These are phyloP conservation scores for Poeciliopsis gracilis DNA, from an alignment of 2,797 vertebrate genomes.

Conservation along the genomic window DNA sequence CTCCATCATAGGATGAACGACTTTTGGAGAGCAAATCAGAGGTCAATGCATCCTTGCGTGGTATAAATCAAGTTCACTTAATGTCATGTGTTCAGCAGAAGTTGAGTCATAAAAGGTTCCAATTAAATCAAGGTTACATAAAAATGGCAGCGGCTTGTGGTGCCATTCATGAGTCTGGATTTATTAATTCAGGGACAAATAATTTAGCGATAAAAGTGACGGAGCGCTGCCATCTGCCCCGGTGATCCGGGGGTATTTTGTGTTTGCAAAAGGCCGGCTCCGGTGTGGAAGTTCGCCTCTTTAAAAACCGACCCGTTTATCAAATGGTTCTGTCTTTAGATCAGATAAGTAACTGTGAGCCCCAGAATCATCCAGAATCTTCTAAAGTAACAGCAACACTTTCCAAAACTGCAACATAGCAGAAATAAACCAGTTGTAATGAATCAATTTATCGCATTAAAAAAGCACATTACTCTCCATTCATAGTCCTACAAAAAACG, in stretches of 20 bases:
- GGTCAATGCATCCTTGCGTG: slow-evolving; percentile 29
- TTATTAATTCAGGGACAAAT: slow-evolving; percentile 73
- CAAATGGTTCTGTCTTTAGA: slow-evolving; percentile 59
- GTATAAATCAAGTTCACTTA: slow-evolving; percentile 50
- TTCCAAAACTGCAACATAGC: slow-evolving; percentile 17
- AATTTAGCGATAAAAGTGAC: slow-evolving; percentile 72
- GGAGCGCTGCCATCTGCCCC: slow-evolving; percentile 67
- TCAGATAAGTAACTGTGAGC: slow-evolving; percentile 64
- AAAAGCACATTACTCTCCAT: no score
- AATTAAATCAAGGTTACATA: slow-evolving; percentile 71
- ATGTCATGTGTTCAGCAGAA: slow-evolving; percentile 50
- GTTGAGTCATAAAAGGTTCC: slow-evolving; percentile 60
- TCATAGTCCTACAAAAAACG: no score
- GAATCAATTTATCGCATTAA: no score
- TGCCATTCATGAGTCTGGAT: slow-evolving; percentile 60
- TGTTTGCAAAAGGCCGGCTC: slow-evolving; percentile 68
- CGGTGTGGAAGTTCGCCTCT: slow-evolving; percentile 43
- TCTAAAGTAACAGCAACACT: slow-evolving; percentile 57
- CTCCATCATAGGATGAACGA: slow-evolving; percentile 16
- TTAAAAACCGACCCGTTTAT: slow-evolving; percentile 67
- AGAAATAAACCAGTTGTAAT: background rate
- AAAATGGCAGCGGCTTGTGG: slow-evolving; percentile 41
- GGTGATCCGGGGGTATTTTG: slow-evolving; percentile 67
- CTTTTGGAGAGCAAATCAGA: slow-evolving; percentile 24
- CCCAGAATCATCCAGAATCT: slow-evolving; percentile 47